Conservation (phyloP, 1,140 invertebrate genomes). For the Listronotus oregonensis region DNA sequence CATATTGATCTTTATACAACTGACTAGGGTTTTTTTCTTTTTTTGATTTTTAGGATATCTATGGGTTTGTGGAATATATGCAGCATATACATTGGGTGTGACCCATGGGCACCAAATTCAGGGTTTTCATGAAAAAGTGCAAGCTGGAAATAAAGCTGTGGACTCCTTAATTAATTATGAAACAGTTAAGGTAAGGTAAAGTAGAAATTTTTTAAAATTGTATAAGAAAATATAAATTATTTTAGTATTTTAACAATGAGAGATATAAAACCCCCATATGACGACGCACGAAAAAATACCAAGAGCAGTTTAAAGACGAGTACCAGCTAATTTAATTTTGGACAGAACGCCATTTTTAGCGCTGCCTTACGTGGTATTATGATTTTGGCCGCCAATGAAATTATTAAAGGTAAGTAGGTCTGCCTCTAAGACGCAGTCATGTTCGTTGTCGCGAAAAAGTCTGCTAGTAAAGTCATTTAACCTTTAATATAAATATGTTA, state of each 20-base stretch:
- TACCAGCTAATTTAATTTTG: conserved; percentile 93
- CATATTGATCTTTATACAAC: too few relatives aligned
- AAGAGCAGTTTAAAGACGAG: conserved; percentile 95
- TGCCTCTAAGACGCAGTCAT: not conserved
- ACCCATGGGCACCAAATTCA: conserved; percentile 98
- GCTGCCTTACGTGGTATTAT: conserved; percentile 90
- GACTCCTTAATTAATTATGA: conserved; percentile 99
- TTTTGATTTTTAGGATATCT: conserved; percentile 71
- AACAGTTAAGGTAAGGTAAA: conserved; percentile 87
- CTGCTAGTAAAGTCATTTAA: too few relatives aligned
- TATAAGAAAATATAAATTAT: too few relatives aligned
- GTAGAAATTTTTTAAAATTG: not conserved
- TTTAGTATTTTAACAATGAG: conserved; percentile 98
- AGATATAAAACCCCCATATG: conserved; percentile 91
- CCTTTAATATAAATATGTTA: too few relatives aligned
- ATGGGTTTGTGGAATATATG: conserved; percentile 90
- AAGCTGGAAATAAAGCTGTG: conserved; percentile 95
- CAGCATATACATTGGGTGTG: conserved; percentile 84
- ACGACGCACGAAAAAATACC: conserved; percentile 82
- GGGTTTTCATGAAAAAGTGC: conserved; percentile 98
- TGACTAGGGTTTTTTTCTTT: too few relatives aligned
- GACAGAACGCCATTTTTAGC: conserved; percentile 98
- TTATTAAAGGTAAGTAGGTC: conserved; percentile 72
- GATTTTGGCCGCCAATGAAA: conserved; percentile 89
- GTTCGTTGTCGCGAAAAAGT: too few relatives aligned